Evolutionary conservation across 2,888 invertebrate genomes (phyloP).

Genomic region (Acanthosepion lycidas): DNA sequence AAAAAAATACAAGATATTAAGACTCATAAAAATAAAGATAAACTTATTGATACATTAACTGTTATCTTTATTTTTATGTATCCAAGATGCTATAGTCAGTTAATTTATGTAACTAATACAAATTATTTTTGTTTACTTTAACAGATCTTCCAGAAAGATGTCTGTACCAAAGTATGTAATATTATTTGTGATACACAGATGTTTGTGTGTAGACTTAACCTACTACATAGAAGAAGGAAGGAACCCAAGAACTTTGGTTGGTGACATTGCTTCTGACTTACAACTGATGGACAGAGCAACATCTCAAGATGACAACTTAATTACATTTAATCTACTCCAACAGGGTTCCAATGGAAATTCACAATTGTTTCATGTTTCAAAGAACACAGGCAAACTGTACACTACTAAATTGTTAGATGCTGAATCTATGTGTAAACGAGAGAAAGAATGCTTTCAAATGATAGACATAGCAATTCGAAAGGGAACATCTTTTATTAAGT

Average conservation of each 20-base stretch:
- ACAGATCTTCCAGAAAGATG: neutral
- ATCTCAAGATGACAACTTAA: neutral
- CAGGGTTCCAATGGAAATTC: neutral
- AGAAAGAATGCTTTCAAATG: neutral
- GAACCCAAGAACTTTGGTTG: neutral
- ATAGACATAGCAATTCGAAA: neutral
- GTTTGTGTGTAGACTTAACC: slow-evolving; percentile 18
- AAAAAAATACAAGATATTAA: neutral
- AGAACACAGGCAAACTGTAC: neutral
- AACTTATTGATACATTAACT: neutral
- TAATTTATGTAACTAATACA: neutral
- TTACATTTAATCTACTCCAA: slow-evolving; percentile 6
- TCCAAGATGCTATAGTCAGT: neutral
- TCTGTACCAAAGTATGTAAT: neutral
- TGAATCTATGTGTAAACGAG: neutral
- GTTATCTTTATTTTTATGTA: neutral
- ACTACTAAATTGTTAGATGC: neutral
- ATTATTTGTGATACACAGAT: neutral
- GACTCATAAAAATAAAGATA: neutral
- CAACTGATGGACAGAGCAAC: neutral
- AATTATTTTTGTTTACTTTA: neutral
- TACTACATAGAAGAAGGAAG: neutral
- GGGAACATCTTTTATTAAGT: neutral
- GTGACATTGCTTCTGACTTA: neutral
- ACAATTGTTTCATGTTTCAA: neutral